phyloP scores from a whole-genome alignment of 2,888 invertebrate genomes.

The Cenopis cana region DNA sequence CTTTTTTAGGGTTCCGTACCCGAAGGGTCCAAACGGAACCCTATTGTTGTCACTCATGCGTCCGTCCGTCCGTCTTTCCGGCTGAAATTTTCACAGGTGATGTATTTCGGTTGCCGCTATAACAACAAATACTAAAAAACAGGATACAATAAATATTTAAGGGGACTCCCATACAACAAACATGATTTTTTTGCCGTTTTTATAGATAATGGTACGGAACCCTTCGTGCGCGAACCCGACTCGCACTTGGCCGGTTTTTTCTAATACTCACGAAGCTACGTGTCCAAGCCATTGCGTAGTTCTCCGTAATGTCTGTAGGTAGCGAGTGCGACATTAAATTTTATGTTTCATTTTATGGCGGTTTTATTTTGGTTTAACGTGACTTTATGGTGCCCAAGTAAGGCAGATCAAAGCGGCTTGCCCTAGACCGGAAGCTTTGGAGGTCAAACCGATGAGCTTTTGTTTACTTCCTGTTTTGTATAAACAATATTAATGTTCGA shows the following conservation, averaged over 20 bases:
- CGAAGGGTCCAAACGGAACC: no score
- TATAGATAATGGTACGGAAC: slow-evolving; percentile 6
- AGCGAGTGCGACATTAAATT: slow-evolving; percentile 47
- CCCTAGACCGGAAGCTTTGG: slow-evolving; percentile 34
- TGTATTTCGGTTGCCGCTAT: no score
- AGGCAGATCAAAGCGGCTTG: slow-evolving; percentile 43
- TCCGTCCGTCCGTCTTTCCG: no score
- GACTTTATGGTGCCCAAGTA: slow-evolving; percentile 34
- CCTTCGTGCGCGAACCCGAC: background rate
- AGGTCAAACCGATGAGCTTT: slow-evolving; percentile 33
- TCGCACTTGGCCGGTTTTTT: background rate
- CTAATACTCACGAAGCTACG: slow-evolving; percentile 22
- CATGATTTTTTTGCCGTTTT: no score
- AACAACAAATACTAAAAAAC: no score
- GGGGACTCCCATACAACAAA: no score
- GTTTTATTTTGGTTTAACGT: slow-evolving; percentile 46
- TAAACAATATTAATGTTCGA: no score
- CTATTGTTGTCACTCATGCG: no score
- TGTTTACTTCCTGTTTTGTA: slow-evolving; percentile 23
- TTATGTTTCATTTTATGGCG: slow-evolving; percentile 48
- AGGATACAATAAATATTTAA: no score
- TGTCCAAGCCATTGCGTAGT: slow-evolving; percentile 38
- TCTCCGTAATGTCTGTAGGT: slow-evolving; percentile 37
- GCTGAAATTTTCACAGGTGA: no score
- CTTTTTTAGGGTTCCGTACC: no score